Base-by-base conservation (phyloP, 2,888 invertebrate genomes). In the Zootermopsis nevadensis region DNA sequence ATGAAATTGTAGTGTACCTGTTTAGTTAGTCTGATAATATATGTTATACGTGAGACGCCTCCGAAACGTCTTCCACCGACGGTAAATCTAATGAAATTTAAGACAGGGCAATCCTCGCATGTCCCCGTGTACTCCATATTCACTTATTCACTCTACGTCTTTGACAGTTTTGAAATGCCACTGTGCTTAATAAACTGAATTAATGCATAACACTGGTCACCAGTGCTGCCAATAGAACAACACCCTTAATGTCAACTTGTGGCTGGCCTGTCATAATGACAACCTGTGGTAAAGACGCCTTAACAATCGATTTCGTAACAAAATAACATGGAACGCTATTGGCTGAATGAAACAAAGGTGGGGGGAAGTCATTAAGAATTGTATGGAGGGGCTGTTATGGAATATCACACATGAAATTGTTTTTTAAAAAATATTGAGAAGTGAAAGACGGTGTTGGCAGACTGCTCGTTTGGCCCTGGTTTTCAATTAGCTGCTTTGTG, bases 261-360 rank as follows among this genome's bases (percentile, higher is more conserved):
- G 69, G 69, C 33, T n/a, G 69, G 31, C 60, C n/a, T 27, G 60
- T 60, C 60, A 69, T 22, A 31, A 33, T 12, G 69, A 19, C 69
- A 69, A 69, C 10, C 69, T 69, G 24, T 1, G 33, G 69, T 69
- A 69, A 69, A 33, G 33, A 69, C 31, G 31, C 31, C 10, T 69
- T 33, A 33, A 69, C 69, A 69, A 69, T 69, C 69, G 69, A 69
- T 69, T 31, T 69, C 69, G 19, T 31, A 31, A 69, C 69, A 31
- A 33, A 69, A 69, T 69, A 33, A 69, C 60, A 27, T 60, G 60
- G n/a, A 27, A 48, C 48, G n/a, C 60, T 60, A 60, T 27, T 60
- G 60, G 60, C 60, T 60, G 12, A 60, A 27, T 60, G n/a, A 60
- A 27, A 60, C n/a, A 0, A 60, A n/a, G 60, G 60, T 12, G 19